phyloP scores from a whole-genome alignment of 35 echinoderm and acorn worm species.

The Ophioderma brevispina region DNA sequence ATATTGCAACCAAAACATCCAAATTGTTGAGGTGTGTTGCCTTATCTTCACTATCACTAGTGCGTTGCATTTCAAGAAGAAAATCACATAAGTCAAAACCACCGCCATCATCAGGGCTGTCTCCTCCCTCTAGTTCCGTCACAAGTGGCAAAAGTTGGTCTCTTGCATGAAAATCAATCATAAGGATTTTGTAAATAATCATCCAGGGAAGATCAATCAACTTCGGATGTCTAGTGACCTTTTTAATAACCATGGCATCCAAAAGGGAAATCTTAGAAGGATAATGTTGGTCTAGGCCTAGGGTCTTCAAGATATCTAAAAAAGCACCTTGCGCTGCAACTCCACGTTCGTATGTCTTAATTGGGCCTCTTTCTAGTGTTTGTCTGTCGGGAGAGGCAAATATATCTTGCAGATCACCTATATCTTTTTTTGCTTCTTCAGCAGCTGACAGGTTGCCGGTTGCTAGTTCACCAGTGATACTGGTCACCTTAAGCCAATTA shows the following conservation, averaged over 20 bases:
- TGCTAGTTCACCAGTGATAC: constrained; percentile 25
- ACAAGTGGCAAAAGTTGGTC: neutral
- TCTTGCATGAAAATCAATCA: constrained; percentile 22
- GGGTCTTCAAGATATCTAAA: constrained; percentile 2
- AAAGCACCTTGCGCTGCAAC: neutral
- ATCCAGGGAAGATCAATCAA: neutral
- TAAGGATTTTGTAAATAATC: neutral
- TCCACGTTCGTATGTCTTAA: neutral
- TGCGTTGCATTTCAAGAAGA: neutral
- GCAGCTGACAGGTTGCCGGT: constrained; percentile 1
- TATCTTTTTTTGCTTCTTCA: neutral
- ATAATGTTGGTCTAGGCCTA: constrained; percentile 18
- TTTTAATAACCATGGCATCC: constrained; percentile 22
- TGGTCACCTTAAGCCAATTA: constrained; percentile 13
- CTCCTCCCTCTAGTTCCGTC: neutral
- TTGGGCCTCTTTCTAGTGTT: neutral
- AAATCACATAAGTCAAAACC: constrained; percentile 11
- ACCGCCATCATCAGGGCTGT: neutral
- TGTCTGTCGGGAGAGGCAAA: neutral
- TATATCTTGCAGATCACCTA: neutral
- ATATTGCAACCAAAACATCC: constrained; percentile 27
- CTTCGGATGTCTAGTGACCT: neutral
- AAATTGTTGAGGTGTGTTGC: neutral
- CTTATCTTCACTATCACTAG: neutral
- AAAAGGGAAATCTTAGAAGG: constrained; percentile 28